Conservation (phyloP, 2,888 invertebrate species). For the Tetrapedia diversipes region DNA sequence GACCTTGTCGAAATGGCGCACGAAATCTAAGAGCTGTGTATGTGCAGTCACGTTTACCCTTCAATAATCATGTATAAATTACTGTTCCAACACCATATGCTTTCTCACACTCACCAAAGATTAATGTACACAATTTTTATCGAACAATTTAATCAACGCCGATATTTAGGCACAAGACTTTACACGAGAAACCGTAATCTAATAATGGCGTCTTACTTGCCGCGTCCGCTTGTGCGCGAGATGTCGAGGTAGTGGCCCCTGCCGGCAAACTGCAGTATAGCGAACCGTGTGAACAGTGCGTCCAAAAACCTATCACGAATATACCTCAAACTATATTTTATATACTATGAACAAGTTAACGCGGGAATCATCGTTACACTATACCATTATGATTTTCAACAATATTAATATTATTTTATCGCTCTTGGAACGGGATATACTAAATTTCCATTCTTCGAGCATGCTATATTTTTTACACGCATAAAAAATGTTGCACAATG, state of each 20-base stretch:
- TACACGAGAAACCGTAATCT: slow-evolving; percentile 54
- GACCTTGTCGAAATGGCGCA: slow-evolving; percentile 57
- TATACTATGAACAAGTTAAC: slow-evolving; percentile 4
- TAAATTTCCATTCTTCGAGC: slow-evolving; percentile 11
- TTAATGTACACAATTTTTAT: slow-evolving; percentile 17
- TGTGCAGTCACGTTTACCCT: background rate
- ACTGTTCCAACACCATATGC: background rate
- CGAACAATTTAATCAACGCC: slow-evolving; percentile 27
- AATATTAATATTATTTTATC: background rate
- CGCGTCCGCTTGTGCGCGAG: slow-evolving; percentile 54
- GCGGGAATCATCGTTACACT: slow-evolving; percentile 33
- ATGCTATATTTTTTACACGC: background rate
- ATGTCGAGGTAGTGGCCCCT: slow-evolving; percentile 37
- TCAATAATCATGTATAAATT: background rate
- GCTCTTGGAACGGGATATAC: background rate
- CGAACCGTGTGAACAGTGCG: slow-evolving; percentile 3
- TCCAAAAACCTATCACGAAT: slow-evolving; percentile 47
- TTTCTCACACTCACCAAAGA: slow-evolving; percentile 18
- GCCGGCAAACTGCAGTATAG: slow-evolving; percentile 13
- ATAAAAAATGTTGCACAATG: background rate
- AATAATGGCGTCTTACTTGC: slow-evolving; percentile 66
- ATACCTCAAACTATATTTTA: background rate
- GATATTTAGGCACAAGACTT: slow-evolving; percentile 23
- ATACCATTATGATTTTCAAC: background rate
- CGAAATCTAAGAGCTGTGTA: slow-evolving; percentile 24